Base-by-base conservation (phyloP, 2,888 invertebrate genomes). In the Sinohyriopsis cumingii region DNA sequence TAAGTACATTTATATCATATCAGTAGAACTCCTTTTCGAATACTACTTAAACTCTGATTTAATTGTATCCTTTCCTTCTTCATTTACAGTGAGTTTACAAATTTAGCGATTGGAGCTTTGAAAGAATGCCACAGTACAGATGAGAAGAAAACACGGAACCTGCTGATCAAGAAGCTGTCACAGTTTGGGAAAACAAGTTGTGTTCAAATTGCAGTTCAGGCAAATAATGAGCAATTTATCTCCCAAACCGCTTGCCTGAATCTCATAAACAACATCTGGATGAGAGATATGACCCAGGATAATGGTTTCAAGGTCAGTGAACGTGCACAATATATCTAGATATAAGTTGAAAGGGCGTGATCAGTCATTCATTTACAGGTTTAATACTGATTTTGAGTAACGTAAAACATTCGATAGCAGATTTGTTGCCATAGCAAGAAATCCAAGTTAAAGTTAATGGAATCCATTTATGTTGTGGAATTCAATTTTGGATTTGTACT, bases 211-310 rank as follows among this genome's bases (percentile, higher is more conserved):
- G 90, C 90, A 0, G 87, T 89, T 7, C 82, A 88, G 68, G 86
- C 89, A 0, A 87, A 89, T 77, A 89, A 89, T 77, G 89, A 89
- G 70, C 79, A 82, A 22, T 90, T 90, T 73, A 88, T 90, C 63
- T 84, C 89, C 7, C 89, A 89, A 67, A 84, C 88, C 1, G 89
- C 89, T 33, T 90, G 89, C 72, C 90, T 90, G 78, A 77, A 86
- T 5, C 81, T 89, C 7, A 82, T 90, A 33, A 88, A 86, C 75
- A 84, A 82, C 59, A 87, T 90, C 22, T 90, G 90, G 90, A 87
- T 83, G 82, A 90, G 90, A 6, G 79, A 84, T 54, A 82, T 90
- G 77, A 77, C 83, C 0, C 81, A 82, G n/a, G 86, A 87, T 56
- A 89, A 85, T 62, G 72, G 77, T 5, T 65, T 76, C 22, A 76